Base-by-base conservation (phyloP, 2,797 vertebrate genomes). In the Melopsittacus undulatus region DNA sequence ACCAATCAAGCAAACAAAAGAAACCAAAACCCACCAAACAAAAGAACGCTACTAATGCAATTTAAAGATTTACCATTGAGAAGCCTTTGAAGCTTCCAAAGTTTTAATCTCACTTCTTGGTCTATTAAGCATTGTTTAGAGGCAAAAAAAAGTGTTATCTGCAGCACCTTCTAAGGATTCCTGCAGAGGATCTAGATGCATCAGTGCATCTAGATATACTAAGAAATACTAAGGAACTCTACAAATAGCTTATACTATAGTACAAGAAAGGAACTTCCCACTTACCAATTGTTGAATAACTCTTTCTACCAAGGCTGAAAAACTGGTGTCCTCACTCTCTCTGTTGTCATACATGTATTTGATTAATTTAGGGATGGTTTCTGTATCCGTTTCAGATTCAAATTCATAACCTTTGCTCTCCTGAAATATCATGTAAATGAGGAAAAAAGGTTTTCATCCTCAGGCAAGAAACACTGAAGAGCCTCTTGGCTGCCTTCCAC, bases 351-450 rank as follows among this genome's bases (percentile, higher is more conserved):
- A 99, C 86, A 99, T 79, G 48, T 99, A 99, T 94, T 99, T 99
- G 96, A 99, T 98, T 97, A 99, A n/a, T 89, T 99, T 99, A 10
- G 99, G 98, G 86, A 99, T 99, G 23, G 99, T 99, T 97, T 99
- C 99, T 11, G 99, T 99, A 95, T 99, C 99, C 0, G 99, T 99
- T 94, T 99, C 99, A 18, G 99, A 99, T 97, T 99, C 99, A 93
- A 99, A 99, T 89, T 98, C 98, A 2, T 99, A 99, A 93, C 98
- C 98, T 97, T 99, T 99, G 97, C 96, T 98, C 96, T 98, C 98
- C 99, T 99, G 96, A 86, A 97, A 97, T 69, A 76, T 45, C 84
- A 79, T 0, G 67, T 0, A 69, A 38, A 45, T 20, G 11, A 70
- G 36, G 27, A 54, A 74, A 84, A 88, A 30, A 3, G 3, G 14